Evolutionary conservation across 2,113 vertebrate genomes (phyloP).

Genomic region (Caracal caracal): DNA sequence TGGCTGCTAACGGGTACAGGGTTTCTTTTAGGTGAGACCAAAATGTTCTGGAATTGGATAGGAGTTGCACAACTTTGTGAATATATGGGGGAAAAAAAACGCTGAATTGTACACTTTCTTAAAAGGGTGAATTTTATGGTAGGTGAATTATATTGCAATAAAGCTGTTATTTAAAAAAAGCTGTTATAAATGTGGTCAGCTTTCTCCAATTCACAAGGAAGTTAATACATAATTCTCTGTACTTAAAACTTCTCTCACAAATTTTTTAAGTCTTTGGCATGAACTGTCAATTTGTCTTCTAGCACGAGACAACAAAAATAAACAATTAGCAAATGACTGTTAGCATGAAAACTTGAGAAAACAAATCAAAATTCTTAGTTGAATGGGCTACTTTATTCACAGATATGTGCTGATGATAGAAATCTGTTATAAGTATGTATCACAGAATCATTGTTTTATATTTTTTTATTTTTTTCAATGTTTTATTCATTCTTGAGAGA

Average conservation of each 20-base stretch:
- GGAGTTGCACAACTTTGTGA: background rate
- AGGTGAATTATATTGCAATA: slow-evolving; percentile 20
- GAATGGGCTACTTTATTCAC: slow-evolving; percentile 28
- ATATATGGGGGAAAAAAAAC: background rate
- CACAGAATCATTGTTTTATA: background rate
- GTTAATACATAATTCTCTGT: background rate
- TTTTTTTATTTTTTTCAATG: no score
- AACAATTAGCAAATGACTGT: background rate
- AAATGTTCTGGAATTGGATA: background rate
- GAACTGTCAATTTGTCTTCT: background rate
- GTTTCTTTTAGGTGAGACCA: background rate
- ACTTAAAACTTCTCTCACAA: slow-evolving; percentile 18
- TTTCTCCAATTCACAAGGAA: slow-evolving; percentile 4
- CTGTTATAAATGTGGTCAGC: background rate
- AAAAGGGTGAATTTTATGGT: background rate
- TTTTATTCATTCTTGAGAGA: no score
- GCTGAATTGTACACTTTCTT: background rate
- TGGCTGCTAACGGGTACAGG: background rate
- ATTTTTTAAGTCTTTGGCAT: background rate
- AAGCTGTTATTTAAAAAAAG: slow-evolving; percentile 23
- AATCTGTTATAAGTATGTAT: background rate
- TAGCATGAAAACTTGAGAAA: slow-evolving; percentile 26
- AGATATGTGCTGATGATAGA: background rate
- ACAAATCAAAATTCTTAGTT: slow-evolving; percentile 15
- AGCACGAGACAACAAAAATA: slow-evolving; percentile 24